Conservation (phyloP, 2,113 vertebrate species). For the Bufo gargarizans region DNA sequence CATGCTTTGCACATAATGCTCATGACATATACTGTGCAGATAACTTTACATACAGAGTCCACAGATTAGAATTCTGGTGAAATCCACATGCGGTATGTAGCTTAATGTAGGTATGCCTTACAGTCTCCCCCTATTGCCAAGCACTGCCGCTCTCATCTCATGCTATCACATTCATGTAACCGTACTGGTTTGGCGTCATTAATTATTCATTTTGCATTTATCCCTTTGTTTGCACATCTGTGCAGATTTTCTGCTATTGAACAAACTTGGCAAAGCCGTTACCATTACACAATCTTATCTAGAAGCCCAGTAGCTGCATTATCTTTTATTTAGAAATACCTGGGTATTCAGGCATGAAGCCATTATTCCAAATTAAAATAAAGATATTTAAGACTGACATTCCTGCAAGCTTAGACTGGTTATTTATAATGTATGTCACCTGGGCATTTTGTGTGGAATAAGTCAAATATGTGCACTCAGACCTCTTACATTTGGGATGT, state of each 20-base stretch:
- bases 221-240: slow-evolving; percentile 43
- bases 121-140: not conserved
- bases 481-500: slow-evolving; percentile 15
- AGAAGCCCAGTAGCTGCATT: slow-evolving; percentile 5
- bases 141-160: not conserved
- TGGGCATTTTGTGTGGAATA: slow-evolving; percentile 20
- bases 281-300: slow-evolving; percentile 30
- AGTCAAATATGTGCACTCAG: slow-evolving; percentile 27
- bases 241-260: slow-evolving; percentile 10
- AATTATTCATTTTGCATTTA: slow-evolving; percentile 2
- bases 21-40: too few relatives aligned
- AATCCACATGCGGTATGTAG: not conserved
- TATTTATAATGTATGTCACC: slow-evolving; percentile 22
- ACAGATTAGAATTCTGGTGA: not conserved
- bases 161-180: slow-evolving; percentile 19
- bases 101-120: not conserved
- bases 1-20: too few relatives aligned
- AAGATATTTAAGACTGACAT: slow-evolving; percentile 29
- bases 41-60: not conserved
- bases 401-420: slow-evolving; percentile 19
- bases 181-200: not conserved
- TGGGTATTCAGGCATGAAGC: slow-evolving; percentile 27
- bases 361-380: slow-evolving; percentile 15
- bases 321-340: slow-evolving; percentile 7
- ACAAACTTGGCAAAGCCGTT: slow-evolving; percentile 8